phyloP scores from a whole-genome alignment of 2,888 invertebrate species.

The Rhaphigaster nebulosa region DNA sequence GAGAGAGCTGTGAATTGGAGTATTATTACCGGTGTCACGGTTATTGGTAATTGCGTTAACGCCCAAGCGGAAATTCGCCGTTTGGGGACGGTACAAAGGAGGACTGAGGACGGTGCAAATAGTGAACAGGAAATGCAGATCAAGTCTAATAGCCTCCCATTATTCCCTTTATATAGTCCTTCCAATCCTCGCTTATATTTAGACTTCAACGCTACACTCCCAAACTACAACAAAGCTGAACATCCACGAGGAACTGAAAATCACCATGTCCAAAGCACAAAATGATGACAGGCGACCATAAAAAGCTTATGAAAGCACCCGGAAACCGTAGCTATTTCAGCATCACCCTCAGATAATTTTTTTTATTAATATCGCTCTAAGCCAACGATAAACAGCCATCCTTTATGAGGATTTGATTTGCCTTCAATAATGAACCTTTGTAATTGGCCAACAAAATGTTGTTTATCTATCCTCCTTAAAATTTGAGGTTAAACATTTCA shows the following conservation, averaged over 20 bases:
- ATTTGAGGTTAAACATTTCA: no score
- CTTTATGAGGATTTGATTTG: no score
- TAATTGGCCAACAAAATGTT: no score
- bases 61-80: conserved; percentile 7
- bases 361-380: no score
- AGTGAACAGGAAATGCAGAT: conserved; percentile 46
- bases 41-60: conserved; percentile 17
- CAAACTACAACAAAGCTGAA: background rate
- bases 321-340: no score
- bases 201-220: background rate
- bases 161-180: conserved; percentile 30
- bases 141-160: conserved; percentile 13
- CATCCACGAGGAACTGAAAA: background rate
- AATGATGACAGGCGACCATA: background rate
- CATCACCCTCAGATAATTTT: no score
- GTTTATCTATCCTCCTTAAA: no score
- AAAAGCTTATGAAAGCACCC: no score
- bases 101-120: conserved; percentile 31
- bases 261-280: background rate
- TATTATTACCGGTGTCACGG: background rate
- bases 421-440: no score
- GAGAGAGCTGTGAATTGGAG: background rate
- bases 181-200: background rate
- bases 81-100: conserved; percentile 5
- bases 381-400: no score